These are phyloP conservation scores for Streblospio benedicti DNA, from an alignment of 1,140 invertebrate genomes.

Conservation along the genomic window DNA sequence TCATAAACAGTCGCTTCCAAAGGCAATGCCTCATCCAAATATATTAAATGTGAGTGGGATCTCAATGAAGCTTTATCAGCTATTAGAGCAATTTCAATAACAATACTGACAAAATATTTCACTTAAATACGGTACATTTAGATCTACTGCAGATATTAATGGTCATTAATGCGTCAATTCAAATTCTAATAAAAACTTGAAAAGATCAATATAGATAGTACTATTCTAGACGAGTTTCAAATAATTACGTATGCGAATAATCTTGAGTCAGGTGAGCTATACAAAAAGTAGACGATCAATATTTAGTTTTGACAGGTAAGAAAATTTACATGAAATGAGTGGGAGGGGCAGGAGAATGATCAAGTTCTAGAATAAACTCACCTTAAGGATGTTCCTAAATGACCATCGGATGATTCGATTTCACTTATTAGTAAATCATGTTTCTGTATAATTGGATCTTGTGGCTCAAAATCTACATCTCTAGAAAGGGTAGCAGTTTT, in stretches of 20 bases:
- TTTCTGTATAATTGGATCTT: slow-evolving; percentile 39
- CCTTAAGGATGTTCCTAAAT: slow-evolving; percentile 40
- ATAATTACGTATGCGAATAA: neutral
- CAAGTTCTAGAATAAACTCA: slow-evolving; percentile 14
- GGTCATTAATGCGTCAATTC: no score
- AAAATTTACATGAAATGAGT: neutral
- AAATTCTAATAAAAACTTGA: no score
- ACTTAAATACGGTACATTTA: no score
- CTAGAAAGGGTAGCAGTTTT: no score
- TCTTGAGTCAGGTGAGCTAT: neutral
- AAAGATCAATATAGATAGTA: neutral
- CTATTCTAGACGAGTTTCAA: neutral
- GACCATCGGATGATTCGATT: slow-evolving; percentile 45
- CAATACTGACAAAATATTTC: no score
- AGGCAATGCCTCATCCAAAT: no score
- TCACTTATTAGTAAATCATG: slow-evolving; percentile 44
- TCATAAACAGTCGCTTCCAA: no score
- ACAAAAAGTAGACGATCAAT: neutral
- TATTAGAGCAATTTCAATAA: no score
- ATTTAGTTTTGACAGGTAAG: neutral
- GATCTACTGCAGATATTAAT: no score
- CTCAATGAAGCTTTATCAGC: no score
- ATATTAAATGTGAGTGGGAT: no score
- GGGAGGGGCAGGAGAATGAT: neutral
- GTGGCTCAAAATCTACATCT: slow-evolving; percentile 8